A percentile compares a stretch with the other conserved stretches of the same genome.
These are phyloP conservation scores for Caracal caracal DNA, from an alignment of 2,113 vertebrate species.

Conservation along the genomic window DNA sequence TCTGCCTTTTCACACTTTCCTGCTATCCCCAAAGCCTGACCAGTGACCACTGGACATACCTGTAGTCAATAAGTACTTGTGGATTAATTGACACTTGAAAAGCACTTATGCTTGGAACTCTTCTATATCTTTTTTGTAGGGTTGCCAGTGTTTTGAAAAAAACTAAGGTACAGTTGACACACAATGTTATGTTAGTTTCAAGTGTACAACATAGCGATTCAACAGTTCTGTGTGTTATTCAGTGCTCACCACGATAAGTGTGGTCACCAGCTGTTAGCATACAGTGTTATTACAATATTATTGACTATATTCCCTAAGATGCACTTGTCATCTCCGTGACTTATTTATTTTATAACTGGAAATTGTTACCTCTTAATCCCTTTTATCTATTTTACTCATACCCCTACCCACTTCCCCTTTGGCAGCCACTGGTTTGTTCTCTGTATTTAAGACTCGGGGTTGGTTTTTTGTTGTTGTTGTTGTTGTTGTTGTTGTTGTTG, in stretches of 20 bases:
- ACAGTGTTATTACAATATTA: neutral
- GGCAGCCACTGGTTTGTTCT: neutral
- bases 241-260: neutral
- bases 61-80: constrained; percentile 35
- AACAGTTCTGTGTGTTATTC: neutral
- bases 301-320: neutral
- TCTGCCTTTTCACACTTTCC: neutral
- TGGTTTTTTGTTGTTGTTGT: neutral
- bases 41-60: neutral
- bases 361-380: neutral
- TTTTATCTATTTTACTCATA: neutral
- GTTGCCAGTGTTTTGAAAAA: neutral
- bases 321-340: neutral
- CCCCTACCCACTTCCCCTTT: neutral
- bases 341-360: neutral
- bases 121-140: constrained; percentile 25
- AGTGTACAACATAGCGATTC: neutral
- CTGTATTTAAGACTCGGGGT: neutral
- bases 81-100: constrained; percentile 60
- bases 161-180: neutral
- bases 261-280: neutral
- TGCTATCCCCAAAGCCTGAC: constrained; percentile 18
- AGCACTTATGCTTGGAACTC: constrained; percentile 23
- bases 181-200: neutral
- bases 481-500: no score